Percentiles rank a stretch among this genome's conserved stretches.
phyloP scores from a whole-genome alignment of 1,140 invertebrate genomes.

The Drosophila equinoxialis region DNA sequence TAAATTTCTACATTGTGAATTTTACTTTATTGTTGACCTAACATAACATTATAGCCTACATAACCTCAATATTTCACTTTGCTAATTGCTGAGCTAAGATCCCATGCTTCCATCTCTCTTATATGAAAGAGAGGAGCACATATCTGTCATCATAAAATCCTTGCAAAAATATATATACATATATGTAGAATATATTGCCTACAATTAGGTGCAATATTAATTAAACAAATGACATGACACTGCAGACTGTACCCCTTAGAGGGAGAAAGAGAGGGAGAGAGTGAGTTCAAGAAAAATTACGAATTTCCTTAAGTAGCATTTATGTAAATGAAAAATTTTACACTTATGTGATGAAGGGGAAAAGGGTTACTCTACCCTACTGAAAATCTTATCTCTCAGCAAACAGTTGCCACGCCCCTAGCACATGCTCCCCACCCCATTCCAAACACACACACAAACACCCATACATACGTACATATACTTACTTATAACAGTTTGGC shows the following conservation, averaged over 20 bases:
- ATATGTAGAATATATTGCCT: conserved; percentile 10
- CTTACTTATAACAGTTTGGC: neutral
- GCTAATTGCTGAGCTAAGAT: conserved; percentile 20
- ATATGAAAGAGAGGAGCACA: conserved; percentile 13
- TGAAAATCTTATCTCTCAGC: conserved; percentile 38
- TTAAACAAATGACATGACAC: conserved; percentile 59
- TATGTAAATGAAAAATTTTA: conserved; percentile 71
- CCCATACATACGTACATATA: neutral
- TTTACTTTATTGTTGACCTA: neutral
- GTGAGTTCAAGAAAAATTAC: conserved; percentile 42
- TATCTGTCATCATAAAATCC: conserved; percentile 18
- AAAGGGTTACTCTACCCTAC: conserved; percentile 41
- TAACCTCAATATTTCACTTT: conserved; percentile 26
- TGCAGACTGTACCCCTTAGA: conserved; percentile 3
- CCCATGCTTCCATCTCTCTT: neutral
- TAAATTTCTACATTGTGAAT: neutral
- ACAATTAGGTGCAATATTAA: conserved; percentile 55
- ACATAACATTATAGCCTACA: neutral
- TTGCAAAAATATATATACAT: conserved; percentile 15
- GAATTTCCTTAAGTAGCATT: conserved; percentile 70
- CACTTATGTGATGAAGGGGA: conserved; percentile 9
- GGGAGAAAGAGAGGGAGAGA: conserved; percentile 29
- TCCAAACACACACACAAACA: neutral
- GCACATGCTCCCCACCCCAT: neutral
- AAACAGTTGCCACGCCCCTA: conserved; percentile 36